Evolutionary conservation across 2,888 invertebrate genomes (phyloP).

Genomic region (Phrixothrix hirtus): DNA sequence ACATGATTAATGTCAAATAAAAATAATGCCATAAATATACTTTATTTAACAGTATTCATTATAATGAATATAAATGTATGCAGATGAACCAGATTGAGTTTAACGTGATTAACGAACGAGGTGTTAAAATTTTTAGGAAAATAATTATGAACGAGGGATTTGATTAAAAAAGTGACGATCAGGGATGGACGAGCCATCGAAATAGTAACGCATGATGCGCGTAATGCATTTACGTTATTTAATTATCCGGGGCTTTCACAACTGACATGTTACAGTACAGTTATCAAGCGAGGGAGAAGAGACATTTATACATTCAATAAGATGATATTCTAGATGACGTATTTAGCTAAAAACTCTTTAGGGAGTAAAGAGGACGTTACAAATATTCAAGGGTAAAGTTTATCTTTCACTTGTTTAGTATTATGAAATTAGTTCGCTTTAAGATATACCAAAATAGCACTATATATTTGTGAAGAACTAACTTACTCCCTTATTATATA

Average conservation of each 20-base stretch:
- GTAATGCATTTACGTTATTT: constrained; percentile 43
- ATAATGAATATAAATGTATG: too few species aligned
- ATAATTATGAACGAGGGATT: not conserved
- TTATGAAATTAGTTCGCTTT: too few species aligned
- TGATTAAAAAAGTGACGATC: constrained; percentile 2
- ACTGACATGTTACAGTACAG: constrained; percentile 36
- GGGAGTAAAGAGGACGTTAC: not conserved
- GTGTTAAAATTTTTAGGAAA: too few species aligned
- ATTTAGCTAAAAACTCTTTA: not conserved
- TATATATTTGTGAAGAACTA: too few species aligned
- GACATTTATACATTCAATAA: constrained; percentile 44
- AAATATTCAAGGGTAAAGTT: too few species aligned
- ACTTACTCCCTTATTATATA: too few species aligned
- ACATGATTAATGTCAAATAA: too few species aligned
- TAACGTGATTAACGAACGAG: too few species aligned
- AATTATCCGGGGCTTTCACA: constrained; percentile 37
- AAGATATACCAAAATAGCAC: too few species aligned
- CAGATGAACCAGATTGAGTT: constrained; percentile 1
- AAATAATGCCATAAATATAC: too few species aligned
- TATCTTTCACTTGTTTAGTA: too few species aligned
- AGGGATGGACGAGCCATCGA: constrained; percentile 34
- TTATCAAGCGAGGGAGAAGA: constrained; percentile 30
- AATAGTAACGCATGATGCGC: constrained; percentile 34
- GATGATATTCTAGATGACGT: constrained; percentile 46
- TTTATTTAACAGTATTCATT: too few species aligned